These are phyloP conservation scores for Heliopora coerulea DNA, from an alignment of 92 coral and sea anemone species.

Conservation along the genomic window DNA sequence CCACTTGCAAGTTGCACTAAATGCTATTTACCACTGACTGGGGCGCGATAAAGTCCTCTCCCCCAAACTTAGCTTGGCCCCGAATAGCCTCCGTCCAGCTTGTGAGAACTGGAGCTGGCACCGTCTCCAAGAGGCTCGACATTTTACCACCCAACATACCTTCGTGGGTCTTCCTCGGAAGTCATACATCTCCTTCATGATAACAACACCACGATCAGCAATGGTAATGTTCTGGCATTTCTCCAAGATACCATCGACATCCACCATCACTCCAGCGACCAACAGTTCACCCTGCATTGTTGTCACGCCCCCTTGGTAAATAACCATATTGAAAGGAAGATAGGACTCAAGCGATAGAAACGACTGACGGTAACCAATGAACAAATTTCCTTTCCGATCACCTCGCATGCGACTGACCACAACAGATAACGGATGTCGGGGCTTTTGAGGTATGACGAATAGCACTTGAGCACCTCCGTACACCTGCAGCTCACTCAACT, in stretches of 20 bases:
- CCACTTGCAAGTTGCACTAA: too few relatives aligned
- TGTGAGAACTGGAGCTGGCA: too few relatives aligned
- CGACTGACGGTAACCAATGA: conserved; percentile 89
- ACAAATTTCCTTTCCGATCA: conserved; percentile 71
- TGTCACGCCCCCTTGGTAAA: conserved; percentile 89
- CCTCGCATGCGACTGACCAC: conserved; percentile 71
- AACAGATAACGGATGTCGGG: conserved; percentile 65
- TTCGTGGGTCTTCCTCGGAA: conserved; percentile 72
- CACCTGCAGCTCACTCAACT: conserved; percentile 80
- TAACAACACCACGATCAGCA: conserved; percentile 85
- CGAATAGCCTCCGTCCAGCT: too few relatives aligned
- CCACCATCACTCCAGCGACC: conserved; percentile 97
- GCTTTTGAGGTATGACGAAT: conserved; percentile 61
- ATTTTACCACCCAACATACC: conserved; percentile 42
- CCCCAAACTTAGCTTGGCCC: too few relatives aligned
- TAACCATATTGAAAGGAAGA: conserved; percentile 94
- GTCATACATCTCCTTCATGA: conserved; percentile 96
- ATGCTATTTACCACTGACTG: too few relatives aligned
- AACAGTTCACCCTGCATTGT: conserved; percentile 94
- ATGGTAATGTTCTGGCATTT: conserved; percentile 93
- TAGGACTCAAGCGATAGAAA: conserved; percentile 82
- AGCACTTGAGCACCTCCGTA: conserved; percentile 92
- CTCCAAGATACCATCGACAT: conserved; percentile 89
- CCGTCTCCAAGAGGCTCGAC: too few relatives aligned
- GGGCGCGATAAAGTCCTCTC: too few relatives aligned